These are phyloP conservation scores for Pterois miles DNA, from an alignment of 2,797 vertebrate species.

Conservation along the genomic window DNA sequence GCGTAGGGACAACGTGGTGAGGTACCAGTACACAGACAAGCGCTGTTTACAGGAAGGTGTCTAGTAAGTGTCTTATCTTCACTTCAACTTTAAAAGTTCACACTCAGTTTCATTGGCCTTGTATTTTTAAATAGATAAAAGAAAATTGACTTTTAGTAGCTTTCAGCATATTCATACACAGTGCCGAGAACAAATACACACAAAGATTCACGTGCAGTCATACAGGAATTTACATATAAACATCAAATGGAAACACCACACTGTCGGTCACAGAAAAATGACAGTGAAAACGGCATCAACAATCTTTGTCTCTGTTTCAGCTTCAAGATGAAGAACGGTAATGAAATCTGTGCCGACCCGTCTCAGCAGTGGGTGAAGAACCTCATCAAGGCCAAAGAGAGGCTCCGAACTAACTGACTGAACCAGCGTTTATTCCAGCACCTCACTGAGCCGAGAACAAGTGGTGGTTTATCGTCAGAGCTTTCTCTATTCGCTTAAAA, in stretches of 20 bases:
- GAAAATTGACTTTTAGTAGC: neutral
- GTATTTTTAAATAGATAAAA: neutral
- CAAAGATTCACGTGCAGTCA: neutral
- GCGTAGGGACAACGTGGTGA: fast-evolving
- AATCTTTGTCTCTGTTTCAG: constrained; percentile 41
- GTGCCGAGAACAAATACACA: neutral
- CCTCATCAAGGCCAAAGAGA: neutral
- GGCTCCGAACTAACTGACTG: fast-evolving
- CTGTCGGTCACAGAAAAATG: neutral
- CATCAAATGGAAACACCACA: neutral
- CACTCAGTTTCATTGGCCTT: neutral
- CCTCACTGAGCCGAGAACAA: neutral
- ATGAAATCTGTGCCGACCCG: neutral
- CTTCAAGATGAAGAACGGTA: fast-evolving
- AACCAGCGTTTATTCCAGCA: neutral
- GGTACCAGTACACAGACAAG: neutral
- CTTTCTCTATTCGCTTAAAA: neutral
- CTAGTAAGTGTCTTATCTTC: constrained; percentile 47
- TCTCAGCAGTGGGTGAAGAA: constrained; percentile 21
- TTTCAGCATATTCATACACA: neutral
- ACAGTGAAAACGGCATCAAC: neutral
- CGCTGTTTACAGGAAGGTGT: constrained; percentile 28
- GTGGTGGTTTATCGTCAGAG: neutral
- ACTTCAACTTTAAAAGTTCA: neutral
- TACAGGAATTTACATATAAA: neutral